Evolutionary conservation across 2,113 vertebrate genomes (phyloP), one percentile per base, ranked within the genome.

Genomic region (Engystomops pustulosus): DNA sequence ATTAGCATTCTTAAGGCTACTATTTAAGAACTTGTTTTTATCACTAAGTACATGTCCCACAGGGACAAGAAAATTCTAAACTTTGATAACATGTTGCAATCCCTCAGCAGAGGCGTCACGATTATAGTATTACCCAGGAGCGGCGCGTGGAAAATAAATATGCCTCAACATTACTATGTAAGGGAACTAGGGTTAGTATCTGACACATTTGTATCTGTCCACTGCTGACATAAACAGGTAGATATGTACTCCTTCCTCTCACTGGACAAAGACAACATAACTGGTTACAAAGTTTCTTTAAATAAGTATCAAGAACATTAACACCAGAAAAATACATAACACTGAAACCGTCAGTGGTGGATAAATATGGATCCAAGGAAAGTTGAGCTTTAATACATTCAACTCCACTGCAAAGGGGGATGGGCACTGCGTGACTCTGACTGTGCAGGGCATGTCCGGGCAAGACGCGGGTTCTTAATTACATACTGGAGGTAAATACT

Each of bases 11-110:
- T 90, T 90, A 91, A 94, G 90, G 90, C 91, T 88, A 83, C 90
- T 90, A 89, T 91, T 89, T 79, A 91, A 90, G 90, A 89, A 86
- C 90, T 86, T 81, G 55, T 75, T 86, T 86, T 86, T 62, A 84
- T 89, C 85, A 88, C 90, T 88, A 93, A 90, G 89, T 77, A 90
- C 87, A 88, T 92, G 93, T 96, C 96, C 96, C 96, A 97, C 93
- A 14, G 96, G 96, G 95, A 98, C 95, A 94, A 97, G 93, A 85
- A 65, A 92, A 92, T 87, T 89, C 87, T 88, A 86, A 79, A 91
- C 86, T 87, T 87, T 70, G 74, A 51, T 58, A 85, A 70, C 47
- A 41, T 45, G 45, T 69, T 62, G 76, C 20, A 79, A 45, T 30
- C 68, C 75, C 60, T 77, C 49, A 53, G 75, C 83, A 45, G 83